Percentiles rank a stretch among this genome's conserved stretches.
Conservation (phyloP, 2,113 vertebrate genomes). For the Perccottus glenii region DNA sequence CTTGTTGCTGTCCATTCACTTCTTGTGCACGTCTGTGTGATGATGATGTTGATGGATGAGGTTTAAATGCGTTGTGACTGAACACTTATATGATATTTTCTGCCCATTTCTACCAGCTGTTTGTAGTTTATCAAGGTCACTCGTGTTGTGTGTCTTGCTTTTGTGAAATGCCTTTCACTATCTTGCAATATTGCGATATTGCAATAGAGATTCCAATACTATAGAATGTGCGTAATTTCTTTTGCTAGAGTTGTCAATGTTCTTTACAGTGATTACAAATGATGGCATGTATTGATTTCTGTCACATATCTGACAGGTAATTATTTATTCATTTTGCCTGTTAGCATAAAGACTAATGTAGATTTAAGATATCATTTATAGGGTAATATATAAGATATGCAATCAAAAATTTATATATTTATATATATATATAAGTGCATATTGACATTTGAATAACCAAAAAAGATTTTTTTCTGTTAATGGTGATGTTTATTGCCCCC, state of each 20-base stretch:
- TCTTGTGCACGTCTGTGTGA: slow-evolving; percentile 4
- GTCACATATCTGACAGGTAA: background rate
- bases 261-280: slow-evolving; percentile 11
- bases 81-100: slow-evolving; percentile 22
- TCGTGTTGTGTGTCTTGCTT: background rate
- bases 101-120: slow-evolving; percentile 5
- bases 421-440: too few species aligned
- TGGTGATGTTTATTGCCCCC: slow-evolving; percentile 18
- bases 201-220: slow-evolving; percentile 36
- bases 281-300: slow-evolving; percentile 23
- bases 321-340: slow-evolving; percentile 9
- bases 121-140: slow-evolving; percentile 29
- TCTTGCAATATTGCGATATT: too few species aligned
- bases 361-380: background rate
- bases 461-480: background rate
- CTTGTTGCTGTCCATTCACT: slow-evolving; percentile 14
- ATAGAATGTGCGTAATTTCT: slow-evolving; percentile 18
- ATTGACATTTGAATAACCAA: background rate
- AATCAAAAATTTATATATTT: too few species aligned
- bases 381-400: too few species aligned
- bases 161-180: background rate
- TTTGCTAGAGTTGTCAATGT: slow-evolving; percentile 7
- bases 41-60: slow-evolving; percentile 45
- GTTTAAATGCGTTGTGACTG: slow-evolving; percentile 31
- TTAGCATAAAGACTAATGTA: slow-evolving; percentile 16